A percentile compares a stretch with the other conserved stretches of the same genome.
Evolutionary conservation across 2,113 vertebrate species (phyloP).

Genomic region (Xyrauchen texanus): DNA sequence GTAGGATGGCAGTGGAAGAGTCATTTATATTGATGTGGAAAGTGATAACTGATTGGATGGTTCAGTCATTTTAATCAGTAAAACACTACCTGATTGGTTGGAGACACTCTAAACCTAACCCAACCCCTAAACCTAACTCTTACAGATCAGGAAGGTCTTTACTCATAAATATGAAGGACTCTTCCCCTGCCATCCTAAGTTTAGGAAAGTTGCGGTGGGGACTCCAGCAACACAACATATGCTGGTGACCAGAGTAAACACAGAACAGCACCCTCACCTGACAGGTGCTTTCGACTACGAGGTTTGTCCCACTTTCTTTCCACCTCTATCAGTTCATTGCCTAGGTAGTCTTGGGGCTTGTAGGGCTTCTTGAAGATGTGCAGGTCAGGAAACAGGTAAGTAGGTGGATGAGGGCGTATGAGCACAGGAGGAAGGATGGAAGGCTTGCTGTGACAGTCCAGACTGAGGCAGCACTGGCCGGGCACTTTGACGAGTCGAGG

Average conservation of each 20-base stretch:
- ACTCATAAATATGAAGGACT: too few relatives aligned
- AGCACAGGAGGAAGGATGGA: constrained; percentile 51
- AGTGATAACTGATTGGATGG: too few relatives aligned
- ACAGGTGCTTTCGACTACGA: constrained; percentile 66
- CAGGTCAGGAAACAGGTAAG: constrained; percentile 49
- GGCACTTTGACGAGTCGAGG: constrained; percentile 76
- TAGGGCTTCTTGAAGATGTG: constrained; percentile 63
- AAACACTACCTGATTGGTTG: too few relatives aligned
- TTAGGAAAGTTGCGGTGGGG: too few relatives aligned
- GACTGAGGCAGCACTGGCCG: constrained; percentile 78
- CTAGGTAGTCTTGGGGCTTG: constrained; percentile 58
- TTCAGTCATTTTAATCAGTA: too few relatives aligned
- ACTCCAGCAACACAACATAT: neutral
- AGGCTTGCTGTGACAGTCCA: constrained; percentile 71
- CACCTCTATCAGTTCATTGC: constrained; percentile 70
- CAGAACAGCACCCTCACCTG: constrained; percentile 58
- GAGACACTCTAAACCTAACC: too few relatives aligned
- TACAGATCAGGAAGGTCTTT: too few relatives aligned
- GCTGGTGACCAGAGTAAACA: neutral
- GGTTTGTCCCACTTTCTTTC: constrained; percentile 68
- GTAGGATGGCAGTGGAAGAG: too few relatives aligned
- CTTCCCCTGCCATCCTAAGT: too few relatives aligned
- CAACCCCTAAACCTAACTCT: too few relatives aligned
- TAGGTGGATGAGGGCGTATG: constrained; percentile 55
- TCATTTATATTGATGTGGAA: too few relatives aligned